Percentiles rank a stretch among this genome's conserved stretches.
Conservation (phyloP, 30 jellyfish, hydroid and myxozoan genomes). For the Hydractinia echinata region DNA sequence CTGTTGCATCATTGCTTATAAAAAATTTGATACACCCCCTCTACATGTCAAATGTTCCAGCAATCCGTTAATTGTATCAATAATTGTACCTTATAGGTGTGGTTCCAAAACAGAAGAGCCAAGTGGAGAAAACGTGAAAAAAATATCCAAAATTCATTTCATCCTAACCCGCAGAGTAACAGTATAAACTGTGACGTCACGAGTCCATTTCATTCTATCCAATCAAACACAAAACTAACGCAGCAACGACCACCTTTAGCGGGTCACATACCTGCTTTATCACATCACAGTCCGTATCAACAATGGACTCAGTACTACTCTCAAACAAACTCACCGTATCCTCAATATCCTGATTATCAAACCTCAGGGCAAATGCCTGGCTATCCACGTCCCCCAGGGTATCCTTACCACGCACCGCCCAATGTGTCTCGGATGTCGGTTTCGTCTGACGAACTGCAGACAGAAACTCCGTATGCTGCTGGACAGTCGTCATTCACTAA, state of each 20-base stretch:
- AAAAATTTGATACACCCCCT: background rate
- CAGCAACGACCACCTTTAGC: conserved; percentile 30
- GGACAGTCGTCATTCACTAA: conserved; percentile 43
- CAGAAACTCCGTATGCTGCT: conserved; percentile 3
- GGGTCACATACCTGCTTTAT: conserved; percentile 52
- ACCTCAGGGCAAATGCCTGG: conserved; percentile 9
- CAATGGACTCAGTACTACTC: conserved; percentile 88
- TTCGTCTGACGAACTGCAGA: conserved; percentile 23
- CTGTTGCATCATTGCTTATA: background rate
- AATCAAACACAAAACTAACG: conserved; percentile 77
- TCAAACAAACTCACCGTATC: conserved; percentile 83
- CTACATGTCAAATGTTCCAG: background rate
- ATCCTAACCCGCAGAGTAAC: conserved; percentile 66
- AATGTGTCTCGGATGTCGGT: conserved; percentile 18
- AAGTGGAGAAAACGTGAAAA: conserved; percentile 97
- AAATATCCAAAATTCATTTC: conserved; percentile 51
- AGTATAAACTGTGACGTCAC: conserved; percentile 69
- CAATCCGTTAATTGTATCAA: background rate
- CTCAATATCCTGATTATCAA: conserved; percentile 76
- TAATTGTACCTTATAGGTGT: conserved; percentile 55
- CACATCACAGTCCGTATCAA: conserved; percentile 95
- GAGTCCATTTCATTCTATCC: conserved; percentile 54
- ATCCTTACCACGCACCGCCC: conserved; percentile 20
- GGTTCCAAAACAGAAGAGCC: conserved; percentile 99
- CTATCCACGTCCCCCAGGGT: background rate